Base-by-base conservation (phyloP, 2,797 vertebrate species). In the Notolabrus celidotus region DNA sequence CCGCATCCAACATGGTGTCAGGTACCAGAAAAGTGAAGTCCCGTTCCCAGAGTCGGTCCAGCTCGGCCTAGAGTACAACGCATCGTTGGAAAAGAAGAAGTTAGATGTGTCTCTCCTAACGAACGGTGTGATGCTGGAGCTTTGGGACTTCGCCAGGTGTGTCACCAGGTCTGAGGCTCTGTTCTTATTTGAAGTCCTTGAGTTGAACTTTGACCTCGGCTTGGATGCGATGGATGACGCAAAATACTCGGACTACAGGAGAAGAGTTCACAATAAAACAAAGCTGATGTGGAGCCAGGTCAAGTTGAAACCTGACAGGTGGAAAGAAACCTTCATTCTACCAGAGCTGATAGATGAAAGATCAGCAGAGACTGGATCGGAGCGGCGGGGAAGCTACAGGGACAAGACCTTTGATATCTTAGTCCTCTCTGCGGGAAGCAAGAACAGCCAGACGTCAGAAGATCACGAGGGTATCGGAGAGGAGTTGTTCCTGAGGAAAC, bases 11-110 rank as follows among this genome's bases (percentile, higher is more conserved):
- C 65, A 66, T 1, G 78, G 76, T 0, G 39, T 77, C 0, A 14
- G 65, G 15, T 14, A 47, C 7, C 62, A 64, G 52, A 77, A 55
- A 31, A 12, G 27, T 0, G 4, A 17, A 0, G 31, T 74, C 1
- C 69, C 58, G 1, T 88, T 83, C 20, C 71, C 79, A 1, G 29
- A 59, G 17, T 82, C 61, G 0, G 79, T 71, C 2, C 10, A 17
- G 12, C 22, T 77, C 0, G 82, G 86, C 15, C 2, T 88, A 23
- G 79, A 88, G 36, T 88, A 84, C 72, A 88, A 84, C 10, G 72
- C 47, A 0, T 77, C 69, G 0, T 19, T 80, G 25, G 61, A 71
- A 23, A 68, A 67, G 49, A 52, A 47, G 0, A 83, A 65, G 55
- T 51, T 88, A 7, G 71, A 82, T 41, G 7, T 9, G 15, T 0